Base-by-base conservation (phyloP, 2,113 vertebrate genomes). In the Esox niger region DNA sequence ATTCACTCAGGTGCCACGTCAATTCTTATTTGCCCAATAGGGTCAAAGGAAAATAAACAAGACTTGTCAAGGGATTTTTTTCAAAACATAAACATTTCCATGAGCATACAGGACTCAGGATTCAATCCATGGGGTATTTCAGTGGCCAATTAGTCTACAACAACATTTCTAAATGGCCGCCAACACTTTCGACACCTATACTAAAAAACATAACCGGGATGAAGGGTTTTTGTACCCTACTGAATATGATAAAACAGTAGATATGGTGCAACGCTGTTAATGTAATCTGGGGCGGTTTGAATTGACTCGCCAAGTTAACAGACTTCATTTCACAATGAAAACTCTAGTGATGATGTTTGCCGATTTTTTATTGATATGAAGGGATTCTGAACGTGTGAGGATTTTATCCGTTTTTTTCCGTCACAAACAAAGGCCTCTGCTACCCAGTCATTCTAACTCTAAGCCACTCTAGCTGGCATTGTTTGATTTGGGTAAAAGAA, bases 41-140 rank as follows among this genome's bases (percentile, higher is more conserved):
- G 23, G 81, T 78, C 4, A 17, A 62, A 80, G 64, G 60, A 89
- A 89, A 80, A 74, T 76, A 86, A 90, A 85, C 79, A 83, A 78
- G 73, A 75, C 38, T 71, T 82, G 76, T 80, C 69, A 82, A 82
- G 68, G 63, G 65, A 67, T 71, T 79, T 61, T 33, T 66, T 69
- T 75, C 61, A 69, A 68, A 76, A 67, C 56, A 76, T 80, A 74
- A 82, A 84, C 73, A 74, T 87, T 88, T 86, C 83, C 82, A 86
- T 83, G 79, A 87, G 78, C 71, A 31, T 17, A 20, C 57, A 52
- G 38, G 6, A 35, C 54, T 43, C 47, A 85, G 71, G 71, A 79
- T 68, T 74, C 70, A 70, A 64, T 66, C 32, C 15, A 35, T 77
- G 61, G 72, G 59, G 33, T 79, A 80, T 31, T 31, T 59, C n/a